A percentile compares a stretch with the other conserved stretches of the same genome.
phyloP scores from a whole-genome alignment of 1,140 invertebrate genomes.

The Heliconius hermathena region DNA sequence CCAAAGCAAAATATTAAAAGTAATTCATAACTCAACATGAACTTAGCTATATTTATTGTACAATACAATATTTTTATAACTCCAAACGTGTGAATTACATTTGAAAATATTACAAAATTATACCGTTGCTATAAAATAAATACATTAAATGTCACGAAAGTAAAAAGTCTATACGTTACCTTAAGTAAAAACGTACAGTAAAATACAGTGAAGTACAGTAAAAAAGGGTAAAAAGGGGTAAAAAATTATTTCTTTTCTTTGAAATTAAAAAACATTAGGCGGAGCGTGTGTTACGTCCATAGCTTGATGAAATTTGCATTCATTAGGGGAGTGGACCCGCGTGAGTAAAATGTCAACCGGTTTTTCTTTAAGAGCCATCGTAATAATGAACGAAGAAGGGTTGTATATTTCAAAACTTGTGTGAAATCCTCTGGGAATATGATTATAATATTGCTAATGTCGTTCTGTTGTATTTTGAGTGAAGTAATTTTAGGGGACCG shows the following conservation, averaged over 20 bases:
- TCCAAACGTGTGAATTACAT: neutral
- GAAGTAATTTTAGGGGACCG: neutral
- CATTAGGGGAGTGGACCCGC: conserved; percentile 57
- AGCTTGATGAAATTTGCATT: conserved; percentile 69
- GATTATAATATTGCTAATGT: neutral
- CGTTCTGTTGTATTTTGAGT: neutral
- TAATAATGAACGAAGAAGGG: conserved; percentile 50
- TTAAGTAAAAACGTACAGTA: neutral
- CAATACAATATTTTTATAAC: neutral
- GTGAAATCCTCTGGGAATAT: conserved; percentile 28
- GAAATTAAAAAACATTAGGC: conserved; percentile 55
- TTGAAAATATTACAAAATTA: conserved; percentile 8
- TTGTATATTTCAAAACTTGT: conserved; percentile 33
- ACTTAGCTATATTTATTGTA: neutral
- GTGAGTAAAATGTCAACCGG: conserved; percentile 57
- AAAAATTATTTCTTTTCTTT: conserved; percentile 40
- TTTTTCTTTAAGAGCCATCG: conserved; percentile 55
- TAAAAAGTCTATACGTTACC: neutral
- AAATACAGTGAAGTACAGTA: neutral
- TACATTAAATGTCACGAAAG: neutral
- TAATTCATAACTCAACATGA: neutral
- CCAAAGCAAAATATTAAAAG: neutral
- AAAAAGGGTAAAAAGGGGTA: neutral
- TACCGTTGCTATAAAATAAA: conserved; percentile 1
- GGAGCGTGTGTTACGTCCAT: conserved; percentile 53